Percentiles rank a stretch among this genome's conserved stretches.
These are phyloP conservation scores for Hypolimnas misippus DNA, from an alignment of 2,888 invertebrate genomes.

Conservation along the genomic window DNA sequence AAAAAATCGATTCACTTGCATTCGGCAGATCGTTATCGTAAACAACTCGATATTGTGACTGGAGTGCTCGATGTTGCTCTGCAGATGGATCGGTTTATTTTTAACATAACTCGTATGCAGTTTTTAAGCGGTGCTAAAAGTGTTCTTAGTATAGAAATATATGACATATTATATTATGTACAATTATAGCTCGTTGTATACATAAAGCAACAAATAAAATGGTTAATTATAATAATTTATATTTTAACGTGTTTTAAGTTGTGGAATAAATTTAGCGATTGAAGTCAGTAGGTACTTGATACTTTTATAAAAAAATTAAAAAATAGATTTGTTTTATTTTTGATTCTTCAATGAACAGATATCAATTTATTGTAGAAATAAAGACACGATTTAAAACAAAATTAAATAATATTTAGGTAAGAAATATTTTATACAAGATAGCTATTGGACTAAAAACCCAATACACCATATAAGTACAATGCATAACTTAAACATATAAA, in stretches of 20 bases:
- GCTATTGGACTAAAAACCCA: not conserved
- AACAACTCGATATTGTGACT: slow-evolving; percentile 34
- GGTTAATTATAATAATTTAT: not conserved
- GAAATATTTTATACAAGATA: not conserved
- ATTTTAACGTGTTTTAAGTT: not conserved
- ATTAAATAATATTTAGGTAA: not conserved
- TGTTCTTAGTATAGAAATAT: not conserved
- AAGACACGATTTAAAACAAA: not conserved
- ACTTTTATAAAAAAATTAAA: too few relatives aligned
- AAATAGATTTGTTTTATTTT: too few relatives aligned
- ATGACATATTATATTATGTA: not conserved
- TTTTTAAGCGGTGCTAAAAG: not conserved
- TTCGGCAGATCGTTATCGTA: slow-evolving; percentile 46
- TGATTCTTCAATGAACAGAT: too few relatives aligned
- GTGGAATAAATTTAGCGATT: too few relatives aligned
- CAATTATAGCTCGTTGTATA: too few relatives aligned
- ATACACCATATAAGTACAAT: not conserved
- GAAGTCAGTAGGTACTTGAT: too few relatives aligned
- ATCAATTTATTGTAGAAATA: too few relatives aligned
- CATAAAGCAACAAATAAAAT: not conserved
- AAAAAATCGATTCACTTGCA: slow-evolving; percentile 45
- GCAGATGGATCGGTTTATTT: slow-evolving; percentile 1
- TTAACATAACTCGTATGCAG: not conserved
- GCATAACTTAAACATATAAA: not conserved
- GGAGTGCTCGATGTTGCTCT: slow-evolving; percentile 5